These are phyloP conservation scores for Drosophila baimaii DNA, from an alignment of 1,140 invertebrate genomes.

Conservation along the genomic window DNA sequence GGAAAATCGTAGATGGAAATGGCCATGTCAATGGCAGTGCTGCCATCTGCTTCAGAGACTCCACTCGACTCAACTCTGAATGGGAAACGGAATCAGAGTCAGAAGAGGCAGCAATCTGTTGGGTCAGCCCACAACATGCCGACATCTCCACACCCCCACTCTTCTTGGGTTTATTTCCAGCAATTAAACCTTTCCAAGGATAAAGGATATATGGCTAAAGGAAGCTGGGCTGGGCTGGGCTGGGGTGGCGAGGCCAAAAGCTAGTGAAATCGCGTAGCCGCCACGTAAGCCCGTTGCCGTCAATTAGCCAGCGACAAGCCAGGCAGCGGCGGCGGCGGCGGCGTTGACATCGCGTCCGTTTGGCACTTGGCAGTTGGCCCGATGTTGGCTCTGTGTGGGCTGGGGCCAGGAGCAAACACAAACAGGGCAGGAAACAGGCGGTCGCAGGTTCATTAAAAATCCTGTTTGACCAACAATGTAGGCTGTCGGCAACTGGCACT, in stretches of 20 bases:
- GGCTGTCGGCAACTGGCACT: background rate
- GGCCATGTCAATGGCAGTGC: conserved; percentile 32
- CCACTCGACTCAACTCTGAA: background rate
- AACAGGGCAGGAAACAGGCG: conserved; percentile 24
- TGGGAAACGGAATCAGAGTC: conserved; percentile 18
- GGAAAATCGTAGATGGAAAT: conserved; percentile 42
- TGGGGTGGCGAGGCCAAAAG: conserved; percentile 5
- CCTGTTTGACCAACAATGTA: conserved; percentile 44
- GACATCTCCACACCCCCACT: background rate
- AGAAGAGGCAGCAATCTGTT: conserved; percentile 66
- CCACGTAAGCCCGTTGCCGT: conserved; percentile 51
- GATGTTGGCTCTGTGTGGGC: background rate
- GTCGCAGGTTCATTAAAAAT: conserved; percentile 66
- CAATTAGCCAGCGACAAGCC: conserved; percentile 56
- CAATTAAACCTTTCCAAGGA: conserved; percentile 72
- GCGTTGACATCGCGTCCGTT: conserved; percentile 57
- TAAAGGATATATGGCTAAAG: conserved; percentile 15
- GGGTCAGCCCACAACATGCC: conserved; percentile 36
- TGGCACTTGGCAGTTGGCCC: conserved; percentile 37
- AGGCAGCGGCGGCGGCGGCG: too few relatives aligned
- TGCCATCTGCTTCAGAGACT: conserved; percentile 22
- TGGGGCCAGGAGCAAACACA: conserved; percentile 41
- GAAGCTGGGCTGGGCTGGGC: background rate
- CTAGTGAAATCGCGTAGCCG: conserved; percentile 46
- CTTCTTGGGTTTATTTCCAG: conserved; percentile 51